These are phyloP conservation scores for Myotis vivesi DNA, from an alignment of 2,797 vertebrate genomes.

Conservation along the genomic window DNA sequence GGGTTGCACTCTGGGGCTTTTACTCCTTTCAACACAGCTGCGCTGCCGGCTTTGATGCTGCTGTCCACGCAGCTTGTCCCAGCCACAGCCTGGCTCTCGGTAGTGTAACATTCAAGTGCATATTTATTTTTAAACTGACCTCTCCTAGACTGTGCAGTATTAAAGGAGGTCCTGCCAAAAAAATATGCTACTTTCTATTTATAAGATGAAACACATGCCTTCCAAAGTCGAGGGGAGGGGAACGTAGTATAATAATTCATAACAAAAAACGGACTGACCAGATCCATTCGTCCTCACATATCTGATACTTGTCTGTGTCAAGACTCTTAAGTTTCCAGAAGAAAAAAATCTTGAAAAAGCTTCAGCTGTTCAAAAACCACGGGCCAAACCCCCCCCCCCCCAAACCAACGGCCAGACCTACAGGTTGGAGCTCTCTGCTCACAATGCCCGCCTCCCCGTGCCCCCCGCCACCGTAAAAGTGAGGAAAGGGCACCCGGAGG, in stretches of 20 bases:
- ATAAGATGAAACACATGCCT: constrained; percentile 81
- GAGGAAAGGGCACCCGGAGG: background rate
- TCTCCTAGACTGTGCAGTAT: constrained; percentile 59
- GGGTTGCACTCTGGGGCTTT: constrained; percentile 56
- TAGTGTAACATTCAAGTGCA: constrained; percentile 71
- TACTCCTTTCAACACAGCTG: constrained; percentile 60
- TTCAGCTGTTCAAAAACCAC: constrained; percentile 56
- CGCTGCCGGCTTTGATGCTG: constrained; percentile 53
- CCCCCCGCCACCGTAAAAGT: background rate
- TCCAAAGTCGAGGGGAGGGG: constrained; percentile 53
- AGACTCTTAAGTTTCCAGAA: constrained; percentile 39
- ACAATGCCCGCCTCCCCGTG: background rate
- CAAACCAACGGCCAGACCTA: background rate
- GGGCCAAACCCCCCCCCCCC: background rate
- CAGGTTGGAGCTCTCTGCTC: constrained; percentile 21
- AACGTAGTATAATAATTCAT: constrained; percentile 61
- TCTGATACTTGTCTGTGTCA: constrained; percentile 55
- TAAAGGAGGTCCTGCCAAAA: constrained; percentile 72
- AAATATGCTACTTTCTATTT: constrained; percentile 79
- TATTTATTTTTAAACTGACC: constrained; percentile 77
- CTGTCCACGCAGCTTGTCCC: constrained; percentile 62
- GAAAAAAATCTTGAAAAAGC: constrained; percentile 6
- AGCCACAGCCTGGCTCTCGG: constrained; percentile 53
- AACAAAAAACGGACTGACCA: constrained; percentile 51
- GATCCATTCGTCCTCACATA: constrained; percentile 44